A percentile compares a stretch with the other conserved stretches of the same genome.
Conservation (phyloP, 2,797 vertebrate species). For the Meriones psammophilus region DNA sequence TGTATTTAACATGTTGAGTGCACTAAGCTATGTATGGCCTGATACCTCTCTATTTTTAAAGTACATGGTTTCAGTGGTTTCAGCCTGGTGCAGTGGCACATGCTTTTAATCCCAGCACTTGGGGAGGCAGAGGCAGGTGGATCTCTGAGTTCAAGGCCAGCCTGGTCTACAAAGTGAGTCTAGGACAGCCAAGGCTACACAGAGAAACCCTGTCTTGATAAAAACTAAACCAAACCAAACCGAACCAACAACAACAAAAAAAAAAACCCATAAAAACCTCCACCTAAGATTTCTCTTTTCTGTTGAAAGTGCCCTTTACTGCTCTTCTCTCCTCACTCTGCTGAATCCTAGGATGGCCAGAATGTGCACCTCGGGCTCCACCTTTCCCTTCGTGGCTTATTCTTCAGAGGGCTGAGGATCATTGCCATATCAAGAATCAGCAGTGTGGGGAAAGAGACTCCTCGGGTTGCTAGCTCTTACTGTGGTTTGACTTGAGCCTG, state of each 20-base stretch:
- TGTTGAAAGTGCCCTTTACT: neutral
- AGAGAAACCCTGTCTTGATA: too few species aligned
- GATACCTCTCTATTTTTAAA: neutral
- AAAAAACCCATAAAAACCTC: too few species aligned
- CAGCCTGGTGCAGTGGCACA: too few species aligned
- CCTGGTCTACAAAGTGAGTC: too few species aligned
- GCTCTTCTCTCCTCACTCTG: neutral
- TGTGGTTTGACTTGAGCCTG: neutral
- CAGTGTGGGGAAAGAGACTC: neutral
- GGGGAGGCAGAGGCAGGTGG: too few species aligned
- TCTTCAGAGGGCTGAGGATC: too few species aligned
- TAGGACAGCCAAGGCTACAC: too few species aligned
- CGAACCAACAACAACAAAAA: too few species aligned
- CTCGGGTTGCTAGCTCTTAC: accelerated
- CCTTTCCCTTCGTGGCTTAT: neutral
- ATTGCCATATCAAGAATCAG: neutral
- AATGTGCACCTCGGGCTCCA: neutral
- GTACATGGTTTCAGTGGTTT: too few species aligned
- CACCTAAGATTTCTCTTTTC: neutral
- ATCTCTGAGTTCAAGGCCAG: too few species aligned
- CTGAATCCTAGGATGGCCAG: neutral
- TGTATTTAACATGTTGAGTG: neutral
- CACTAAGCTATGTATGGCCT: accelerated
- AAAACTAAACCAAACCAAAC: too few species aligned
- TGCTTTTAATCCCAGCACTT: too few species aligned